Base-by-base conservation (phyloP, 1,140 invertebrate species). In the Plutomurus gul region DNA sequence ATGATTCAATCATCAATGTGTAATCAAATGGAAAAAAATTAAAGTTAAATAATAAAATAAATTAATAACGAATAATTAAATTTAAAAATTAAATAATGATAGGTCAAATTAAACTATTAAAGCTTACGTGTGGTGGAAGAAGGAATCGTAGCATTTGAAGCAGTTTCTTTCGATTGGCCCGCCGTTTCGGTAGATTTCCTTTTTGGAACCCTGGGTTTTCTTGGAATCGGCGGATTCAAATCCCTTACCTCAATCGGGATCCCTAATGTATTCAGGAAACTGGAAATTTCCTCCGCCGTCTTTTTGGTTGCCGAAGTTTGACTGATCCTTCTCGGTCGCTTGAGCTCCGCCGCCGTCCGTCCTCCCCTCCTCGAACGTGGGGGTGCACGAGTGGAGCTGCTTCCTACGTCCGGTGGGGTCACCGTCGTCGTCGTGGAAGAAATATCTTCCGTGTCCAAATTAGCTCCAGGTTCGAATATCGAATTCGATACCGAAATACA, bases 181-280 rank as follows among this genome's bases (percentile, higher is more conserved):
- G n/a, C n/a, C n/a, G n/a, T n/a, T n/a, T n/a, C n/a, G n/a, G n/a
- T n/a, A n/a, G n/a, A n/a, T n/a, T n/a, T n/a, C n/a, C n/a, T n/a
- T 65, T 13, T 27, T 7, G 56, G 27, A 4, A 27, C 25, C 3
- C 13, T 20, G 43, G n/a, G 8, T 20, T 39, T 11, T n/a, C 16
- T 47, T 3, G 36, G 18, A 20, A 25, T 25, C 3, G 33, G 13
- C 2, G 75, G 37, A n/a, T 47, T 46, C 25, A 77, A 77, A 7
- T 60, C 75, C 39, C 39, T 77, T 25, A 40, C 25, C 22, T 77
- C 75, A 25, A 77, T 43, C 0, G 36, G 56, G 11, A 77, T 77
- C 8, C 75, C 75, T 13, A 77, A 27, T 4, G 75, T 77, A n/a
- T 60, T 77, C 6, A 77, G 40, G 36, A 77, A 77, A 43, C 40